phyloP scores from a whole-genome alignment of 2,888 invertebrate species.

The Drosophila histrio region DNA sequence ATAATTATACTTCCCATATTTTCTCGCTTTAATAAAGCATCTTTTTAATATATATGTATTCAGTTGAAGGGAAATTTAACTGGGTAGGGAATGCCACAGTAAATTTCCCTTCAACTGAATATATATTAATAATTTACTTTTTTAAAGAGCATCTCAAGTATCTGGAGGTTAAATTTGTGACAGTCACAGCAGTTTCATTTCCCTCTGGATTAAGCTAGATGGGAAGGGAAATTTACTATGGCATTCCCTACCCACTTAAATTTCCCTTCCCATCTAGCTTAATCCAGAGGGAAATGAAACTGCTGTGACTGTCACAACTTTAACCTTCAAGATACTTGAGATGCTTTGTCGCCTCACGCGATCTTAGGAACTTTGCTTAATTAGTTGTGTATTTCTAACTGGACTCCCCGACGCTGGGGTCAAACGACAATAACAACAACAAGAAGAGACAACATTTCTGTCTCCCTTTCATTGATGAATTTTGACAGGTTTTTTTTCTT shows the following conservation, averaged over 20 bases:
- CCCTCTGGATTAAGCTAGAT: neutral
- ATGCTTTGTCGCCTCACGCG: slow-evolving; percentile 11
- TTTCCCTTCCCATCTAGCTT: too few species aligned
- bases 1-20: too few species aligned
- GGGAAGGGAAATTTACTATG: too few species aligned
- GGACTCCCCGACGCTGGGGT: slow-evolving; percentile 48
- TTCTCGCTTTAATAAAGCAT: too few species aligned
- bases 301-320: slow-evolving; percentile 7
- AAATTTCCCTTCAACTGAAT: too few species aligned
- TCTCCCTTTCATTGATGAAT: slow-evolving; percentile 62
- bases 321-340: slow-evolving; percentile 17
- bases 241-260: too few species aligned
- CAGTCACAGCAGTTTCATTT: slow-evolving; percentile 9
- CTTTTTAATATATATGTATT: too few species aligned
- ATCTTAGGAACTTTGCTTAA: slow-evolving; percentile 38
- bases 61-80: too few species aligned
- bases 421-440: slow-evolving; percentile 19
- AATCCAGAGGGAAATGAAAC: neutral
- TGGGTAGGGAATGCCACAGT: too few species aligned
- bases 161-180: slow-evolving; percentile 3
- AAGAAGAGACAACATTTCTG: slow-evolving; percentile 19
- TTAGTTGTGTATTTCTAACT: slow-evolving; percentile 62
- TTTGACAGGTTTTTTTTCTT: slow-evolving; percentile 59
- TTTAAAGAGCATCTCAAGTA: slow-evolving; percentile 13
- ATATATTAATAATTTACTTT: too few species aligned